Base-by-base conservation (phyloP, 2,113 vertebrate genomes). In the Pseudorectes ferrugineus region DNA sequence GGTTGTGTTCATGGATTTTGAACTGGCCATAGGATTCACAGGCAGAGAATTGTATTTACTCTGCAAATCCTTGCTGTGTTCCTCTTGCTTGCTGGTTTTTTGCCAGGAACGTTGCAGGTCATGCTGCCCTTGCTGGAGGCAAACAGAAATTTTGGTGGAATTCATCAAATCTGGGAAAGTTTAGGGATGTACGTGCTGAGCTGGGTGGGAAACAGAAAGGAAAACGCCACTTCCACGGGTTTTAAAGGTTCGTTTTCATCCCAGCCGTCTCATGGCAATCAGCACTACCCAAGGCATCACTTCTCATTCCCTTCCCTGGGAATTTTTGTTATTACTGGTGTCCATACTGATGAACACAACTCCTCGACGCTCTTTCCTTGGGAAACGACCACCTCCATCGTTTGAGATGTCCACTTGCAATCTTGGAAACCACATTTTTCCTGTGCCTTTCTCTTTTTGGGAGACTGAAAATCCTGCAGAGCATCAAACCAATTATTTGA, bases 21-120 rank as follows among this genome's bases (percentile, higher is more conserved):
- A 51, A 1, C 4, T 10, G 24, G 8, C 19, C 24, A 2, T 1
- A 2, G 46, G 29, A 5, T 21, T 55, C 52, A 21, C 13, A 48
- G 46, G 76, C 28, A 76, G 67, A 12, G 61, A 35, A 48, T 55
- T 1, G 5, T 2, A 26, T 26, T 82, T 49, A 10, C 6, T 52
- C 35, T 36, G 36, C n/a, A 51, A 49, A 89, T 54, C 22, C 40
- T 71, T 21, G 42, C 75, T 62, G 7, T 0, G 0, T 5, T 74
- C 46, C 24, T 65, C 51, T 80, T 66, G 40, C 10, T 52, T 46
- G 55, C 17, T 58, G 38, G 7, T 20, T 6, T 23, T 33, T 58
- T 17, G 11, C 38, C 65, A 51, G 35, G 38, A 94, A 26, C 18
- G 31, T 20, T 40, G 11, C 36, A 26, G 67, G 49, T 68, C 52